These are phyloP conservation scores for Sinohyriopsis cumingii DNA, from an alignment of 2,888 invertebrate genomes.

Conservation along the genomic window DNA sequence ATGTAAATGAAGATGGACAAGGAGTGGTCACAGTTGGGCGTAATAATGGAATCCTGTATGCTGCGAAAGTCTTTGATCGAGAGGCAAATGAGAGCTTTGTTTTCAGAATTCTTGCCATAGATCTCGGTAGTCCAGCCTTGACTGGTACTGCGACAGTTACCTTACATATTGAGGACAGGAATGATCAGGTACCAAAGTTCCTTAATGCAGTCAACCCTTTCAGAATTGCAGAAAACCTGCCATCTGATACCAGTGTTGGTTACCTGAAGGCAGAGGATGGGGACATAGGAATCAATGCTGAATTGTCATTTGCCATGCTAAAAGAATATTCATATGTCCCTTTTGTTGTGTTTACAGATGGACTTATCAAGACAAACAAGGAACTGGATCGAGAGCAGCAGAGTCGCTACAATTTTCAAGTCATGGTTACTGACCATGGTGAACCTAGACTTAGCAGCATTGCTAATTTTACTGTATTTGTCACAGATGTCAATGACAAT, in stretches of 20 bases:
- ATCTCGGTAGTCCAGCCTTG: constrained; percentile 24
- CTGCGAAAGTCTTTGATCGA: constrained; percentile 40
- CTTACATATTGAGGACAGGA: constrained; percentile 33
- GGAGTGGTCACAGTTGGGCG: constrained; percentile 11
- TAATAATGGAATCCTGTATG: constrained; percentile 43
- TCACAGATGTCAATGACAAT: constrained; percentile 57
- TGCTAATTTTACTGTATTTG: constrained; percentile 37
- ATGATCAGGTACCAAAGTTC: constrained; percentile 41
- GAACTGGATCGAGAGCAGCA: constrained; percentile 49
- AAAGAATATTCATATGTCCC: constrained; percentile 30
- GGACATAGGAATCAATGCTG: constrained; percentile 53
- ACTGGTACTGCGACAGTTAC: constrained; percentile 47
- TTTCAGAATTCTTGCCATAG: constrained; percentile 37
- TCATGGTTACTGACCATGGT: constrained; percentile 49
- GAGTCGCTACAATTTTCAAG: constrained; percentile 40
- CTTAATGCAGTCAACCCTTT: constrained; percentile 28
- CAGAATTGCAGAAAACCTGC: constrained; percentile 33
- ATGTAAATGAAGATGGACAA: constrained; percentile 18
- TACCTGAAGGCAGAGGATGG: constrained; percentile 30
- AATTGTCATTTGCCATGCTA: constrained; percentile 31
- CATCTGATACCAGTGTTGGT: constrained; percentile 29
- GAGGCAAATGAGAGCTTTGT: constrained; percentile 32
- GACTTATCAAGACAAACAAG: constrained; percentile 41
- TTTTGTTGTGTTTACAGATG: constrained; percentile 45
- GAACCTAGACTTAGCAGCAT: constrained; percentile 33